phyloP scores from a whole-genome alignment of 30 jellyfish, hydroid and myxozoan genomes.

The Aurelia sp. region DNA sequence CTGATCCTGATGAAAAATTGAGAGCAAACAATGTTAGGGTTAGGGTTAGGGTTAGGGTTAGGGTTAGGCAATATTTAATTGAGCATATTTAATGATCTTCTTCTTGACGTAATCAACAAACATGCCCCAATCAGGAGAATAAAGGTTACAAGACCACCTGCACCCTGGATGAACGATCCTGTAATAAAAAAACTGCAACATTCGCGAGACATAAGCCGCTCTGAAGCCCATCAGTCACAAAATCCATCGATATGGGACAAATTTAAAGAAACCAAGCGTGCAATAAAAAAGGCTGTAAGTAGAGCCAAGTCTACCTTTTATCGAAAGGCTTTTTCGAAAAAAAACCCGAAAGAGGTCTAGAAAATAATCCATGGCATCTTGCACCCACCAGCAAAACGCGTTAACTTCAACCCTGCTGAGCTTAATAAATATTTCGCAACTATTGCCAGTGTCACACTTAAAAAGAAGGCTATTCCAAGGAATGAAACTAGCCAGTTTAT shows the following conservation, averaged over 20 bases:
- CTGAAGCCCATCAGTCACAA: not conserved
- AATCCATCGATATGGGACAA: too few species aligned
- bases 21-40: conserved; percentile 21
- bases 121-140: conserved; percentile 49
- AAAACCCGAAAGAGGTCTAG: too few species aligned
- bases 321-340: too few species aligned
- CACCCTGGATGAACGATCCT: conserved; percentile 64
- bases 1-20: not conserved
- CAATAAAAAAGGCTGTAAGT: conserved; percentile 13
- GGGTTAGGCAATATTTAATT: too few species aligned
- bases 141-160: conserved; percentile 62
- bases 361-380: too few species aligned
- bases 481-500: too few species aligned
- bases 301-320: not conserved
- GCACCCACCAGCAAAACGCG: too few species aligned
- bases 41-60: too few species aligned
- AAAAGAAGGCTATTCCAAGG: too few species aligned
- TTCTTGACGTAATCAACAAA: not conserved
- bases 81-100: conserved; percentile 36
- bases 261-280: conserved; percentile 13
- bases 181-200: conserved; percentile 22
- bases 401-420: too few species aligned
- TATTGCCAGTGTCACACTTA: too few species aligned
- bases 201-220: not conserved
- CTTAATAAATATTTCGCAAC: too few species aligned